These are phyloP conservation scores for Microtus oregoni DNA, from an alignment of 2,113 vertebrate species.

Conservation along the genomic window DNA sequence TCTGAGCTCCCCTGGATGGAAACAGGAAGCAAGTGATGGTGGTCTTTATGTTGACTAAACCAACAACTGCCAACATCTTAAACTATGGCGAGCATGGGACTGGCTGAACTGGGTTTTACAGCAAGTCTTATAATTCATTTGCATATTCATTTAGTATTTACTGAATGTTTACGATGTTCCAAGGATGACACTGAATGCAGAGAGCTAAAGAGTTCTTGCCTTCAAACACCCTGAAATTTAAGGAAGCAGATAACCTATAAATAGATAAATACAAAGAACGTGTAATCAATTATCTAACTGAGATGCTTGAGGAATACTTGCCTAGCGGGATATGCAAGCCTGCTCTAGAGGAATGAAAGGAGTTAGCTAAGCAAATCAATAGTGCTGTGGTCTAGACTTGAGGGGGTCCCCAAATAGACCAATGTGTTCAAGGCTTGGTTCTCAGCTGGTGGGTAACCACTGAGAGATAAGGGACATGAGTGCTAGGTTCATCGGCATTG, in stretches of 20 bases:
- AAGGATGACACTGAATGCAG: neutral
- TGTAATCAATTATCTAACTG: neutral
- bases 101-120: neutral
- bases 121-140: constrained; percentile 7
- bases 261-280: neutral
- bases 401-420: neutral
- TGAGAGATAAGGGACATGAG: too few species aligned
- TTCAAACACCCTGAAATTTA: constrained; percentile 48
- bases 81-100: neutral
- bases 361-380: neutral
- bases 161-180: neutral
- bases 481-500: too few species aligned
- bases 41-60: neutral
- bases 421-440: neutral
- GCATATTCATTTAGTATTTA: neutral
- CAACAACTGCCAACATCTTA: neutral
- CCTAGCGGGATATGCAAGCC: neutral
- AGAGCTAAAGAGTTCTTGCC: neutral
- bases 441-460: too few species aligned
- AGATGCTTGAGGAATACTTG: neutral
- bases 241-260: neutral
- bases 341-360: neutral
- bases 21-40: neutral
- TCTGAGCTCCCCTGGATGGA: neutral
- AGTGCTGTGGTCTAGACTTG: neutral